Base-by-base conservation (phyloP, 53 echinoderm and acorn worm species). In the Hippasteria phrygiana region DNA sequence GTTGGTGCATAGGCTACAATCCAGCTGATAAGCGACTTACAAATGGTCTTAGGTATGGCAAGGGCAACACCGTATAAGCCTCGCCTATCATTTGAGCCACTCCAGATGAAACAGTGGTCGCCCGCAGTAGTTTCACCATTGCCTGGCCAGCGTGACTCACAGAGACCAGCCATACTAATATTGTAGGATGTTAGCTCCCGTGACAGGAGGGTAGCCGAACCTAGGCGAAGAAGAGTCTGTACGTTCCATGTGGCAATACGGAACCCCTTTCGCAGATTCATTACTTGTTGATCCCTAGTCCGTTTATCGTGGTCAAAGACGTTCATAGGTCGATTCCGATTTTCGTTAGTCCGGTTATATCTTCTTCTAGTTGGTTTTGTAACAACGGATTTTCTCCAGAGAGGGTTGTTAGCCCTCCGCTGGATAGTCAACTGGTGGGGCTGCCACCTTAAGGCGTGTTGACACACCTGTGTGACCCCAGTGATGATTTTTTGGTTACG, bases 231-330 rank as follows among this genome's bases (percentile, higher is more conserved):
- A 69, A 69, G 33, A 2, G 70, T 69, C 16, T 69, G 70, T 33
- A 69, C 70, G 31, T 69, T 69, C 70, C 33, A 69, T 7, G 70
- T 69, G 3, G 70, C 70, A 69, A 69, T 28, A 7, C 36, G 36
- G 17, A 16, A 32, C 3, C 12, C 5, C 9, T 32, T 5, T 69
- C 33, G 70, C 3, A 69, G 17, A 35, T 69, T 34, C 28, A 69
- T n/a, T n/a, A n/a, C n/a, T n/a, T n/a, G n/a, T n/a, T n/a, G 14
- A 48, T 8, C 8, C 8, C 14, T 48, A 48, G 14, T 14, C 8
- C 8, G 14, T 10, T 10, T 10, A 48, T 48, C 48, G 48, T 48
- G 33, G 32, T 69, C 70, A 5, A 33, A 33, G 70, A 33, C 70
- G 33, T 12, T 4, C 33, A 5, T 4, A 33, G 70, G 70, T 69